Base-by-base conservation (phyloP, 1,140 invertebrate species). In the Drosophila simulans region DNA sequence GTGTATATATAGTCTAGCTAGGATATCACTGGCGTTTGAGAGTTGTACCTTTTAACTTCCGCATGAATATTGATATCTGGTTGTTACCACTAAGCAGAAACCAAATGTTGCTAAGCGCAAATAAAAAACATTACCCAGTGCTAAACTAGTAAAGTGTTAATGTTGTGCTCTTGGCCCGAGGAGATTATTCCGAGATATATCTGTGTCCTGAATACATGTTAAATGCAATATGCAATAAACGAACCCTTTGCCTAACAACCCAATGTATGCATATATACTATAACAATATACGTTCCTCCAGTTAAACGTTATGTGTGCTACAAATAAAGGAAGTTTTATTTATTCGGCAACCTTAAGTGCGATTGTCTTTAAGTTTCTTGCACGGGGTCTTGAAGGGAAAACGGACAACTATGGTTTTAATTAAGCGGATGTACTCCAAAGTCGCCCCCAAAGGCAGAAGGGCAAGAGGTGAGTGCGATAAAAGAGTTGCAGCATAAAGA, bases 11-110 rank as follows among this genome's bases (percentile, higher is more conserved):
- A 56, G 35, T 57, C 42, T 64, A 64, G 63, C 53, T 70, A 59
- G 62, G 51, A 56, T 77, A 63, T 55, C 35, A 60, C 65, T 65
- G 72, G 55, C 55, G 63, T 58, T 77, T 78, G 77, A 89, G 84
- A 89, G 84, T 89, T 89, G 84, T 89, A 89, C 84, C 84, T 89
- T 81, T 73, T 27, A 43, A 65, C 45, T 62, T 70, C 72, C 52
- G 51, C 40, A 65, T 66, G 22, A 48, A 43, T 49, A 72, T 46
- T 52, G 27, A 40, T 64, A 64, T 63, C 71, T 73, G 70, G 59
- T 51, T 63, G 45, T 55, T 48, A 63, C 34, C 37, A 43, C 37
- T 54, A 57, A 70, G 64, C 52, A 35, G 53, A 81, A 81, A 86
- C 82, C 60, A 75, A 82, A 39, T 69, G 63, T 86, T 86, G 68